Percentiles rank a stretch among this genome's conserved stretches.
These are phyloP conservation scores for Falco berigora DNA, from an alignment of 2,797 vertebrate species.

Conservation along the genomic window DNA sequence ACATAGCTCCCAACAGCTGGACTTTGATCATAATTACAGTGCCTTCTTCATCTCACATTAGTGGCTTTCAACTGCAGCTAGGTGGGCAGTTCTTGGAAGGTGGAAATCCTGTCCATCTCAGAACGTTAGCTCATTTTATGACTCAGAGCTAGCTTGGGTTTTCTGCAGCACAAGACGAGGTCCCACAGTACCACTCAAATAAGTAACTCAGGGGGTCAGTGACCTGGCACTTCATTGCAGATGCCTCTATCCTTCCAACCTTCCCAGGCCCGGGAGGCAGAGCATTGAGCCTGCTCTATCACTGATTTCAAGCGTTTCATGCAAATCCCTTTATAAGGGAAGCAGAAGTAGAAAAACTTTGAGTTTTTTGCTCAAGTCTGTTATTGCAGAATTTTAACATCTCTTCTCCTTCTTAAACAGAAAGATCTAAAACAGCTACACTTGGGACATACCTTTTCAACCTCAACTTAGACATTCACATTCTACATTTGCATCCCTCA, in stretches of 20 bases:
- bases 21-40: constrained; percentile 78
- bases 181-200: neutral
- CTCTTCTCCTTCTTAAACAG: too few species aligned
- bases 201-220: neutral
- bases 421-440: neutral
- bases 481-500: neutral
- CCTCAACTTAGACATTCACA: neutral
- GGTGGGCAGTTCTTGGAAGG: constrained; percentile 53
- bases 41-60: constrained; percentile 56
- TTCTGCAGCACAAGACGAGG: neutral
- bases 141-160: neutral
- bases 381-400: neutral
- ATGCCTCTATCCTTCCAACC: neutral
- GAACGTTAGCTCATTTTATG: neutral
- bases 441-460: neutral
- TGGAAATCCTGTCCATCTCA: constrained; percentile 39
- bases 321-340: neutral
- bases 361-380: neutral
- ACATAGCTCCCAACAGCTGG: constrained; percentile 50
- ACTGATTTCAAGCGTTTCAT: neutral
- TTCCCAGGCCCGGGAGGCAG: neutral
- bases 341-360: neutral
- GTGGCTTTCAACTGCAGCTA: constrained; percentile 56
- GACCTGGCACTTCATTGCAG: neutral
- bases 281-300: neutral